phyloP scores from a whole-genome alignment of 2,888 invertebrate genomes.

The Meliscaeva auricollis region DNA sequence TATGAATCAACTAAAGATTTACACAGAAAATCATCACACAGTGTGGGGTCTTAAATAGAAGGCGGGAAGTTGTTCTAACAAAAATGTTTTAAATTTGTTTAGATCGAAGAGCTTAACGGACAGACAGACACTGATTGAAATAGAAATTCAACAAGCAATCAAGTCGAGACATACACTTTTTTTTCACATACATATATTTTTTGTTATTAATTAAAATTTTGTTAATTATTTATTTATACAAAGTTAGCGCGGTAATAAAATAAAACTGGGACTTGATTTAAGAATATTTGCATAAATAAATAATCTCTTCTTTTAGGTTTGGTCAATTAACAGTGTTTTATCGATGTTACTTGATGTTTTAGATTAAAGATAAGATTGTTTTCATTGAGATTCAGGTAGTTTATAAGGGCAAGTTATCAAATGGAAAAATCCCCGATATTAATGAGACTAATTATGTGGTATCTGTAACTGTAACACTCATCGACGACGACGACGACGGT shows the following conservation, averaged over 20 bases:
- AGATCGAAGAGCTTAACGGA: conserved; percentile 43
- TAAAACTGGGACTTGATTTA: conserved; percentile 26
- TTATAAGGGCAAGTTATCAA: neutral
- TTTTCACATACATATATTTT: neutral
- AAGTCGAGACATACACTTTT: conserved; percentile 19
- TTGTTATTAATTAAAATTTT: conserved; percentile 32
- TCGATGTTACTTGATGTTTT: neutral
- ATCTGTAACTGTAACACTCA: no score
- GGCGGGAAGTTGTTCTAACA: neutral
- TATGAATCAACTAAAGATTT: neutral
- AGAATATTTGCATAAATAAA: conserved; percentile 34
- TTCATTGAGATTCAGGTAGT: neutral
- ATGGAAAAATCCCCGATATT: neutral
- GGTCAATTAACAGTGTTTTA: conserved; percentile 10
- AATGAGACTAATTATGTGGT: no score
- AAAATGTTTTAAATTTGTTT: conserved; percentile 22
- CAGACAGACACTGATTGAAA: conserved; percentile 49
- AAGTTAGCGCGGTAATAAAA: conserved; percentile 23
- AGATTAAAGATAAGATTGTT: neutral
- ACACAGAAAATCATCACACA: neutral
- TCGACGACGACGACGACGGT: no score
- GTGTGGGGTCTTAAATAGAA: neutral
- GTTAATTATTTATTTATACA: conserved; percentile 40
- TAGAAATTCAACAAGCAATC: conserved; percentile 31
- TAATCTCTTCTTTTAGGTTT: conserved; percentile 10